These are phyloP conservation scores for Hymenochirus boettgeri DNA, from an alignment of 2,113 vertebrate genomes.

Conservation along the genomic window DNA sequence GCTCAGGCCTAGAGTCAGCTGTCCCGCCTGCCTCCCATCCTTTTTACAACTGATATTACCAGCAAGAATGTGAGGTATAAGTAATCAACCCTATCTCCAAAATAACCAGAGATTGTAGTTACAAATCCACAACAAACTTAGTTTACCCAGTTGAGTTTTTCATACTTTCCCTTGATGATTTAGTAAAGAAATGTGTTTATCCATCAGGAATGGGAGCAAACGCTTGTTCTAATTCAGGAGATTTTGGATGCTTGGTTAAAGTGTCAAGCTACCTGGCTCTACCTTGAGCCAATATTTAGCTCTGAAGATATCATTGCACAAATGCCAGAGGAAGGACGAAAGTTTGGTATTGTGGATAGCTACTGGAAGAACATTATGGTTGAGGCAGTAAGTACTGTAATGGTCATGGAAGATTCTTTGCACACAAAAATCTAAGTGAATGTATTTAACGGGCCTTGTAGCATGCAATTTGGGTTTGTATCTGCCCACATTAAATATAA, in stretches of 20 bases:
- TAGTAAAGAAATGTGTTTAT: background rate
- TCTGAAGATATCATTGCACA: slow-evolving; percentile 87
- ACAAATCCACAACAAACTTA: too few relatives aligned
- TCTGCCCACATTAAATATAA: too few relatives aligned
- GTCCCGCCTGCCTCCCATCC: too few relatives aligned
- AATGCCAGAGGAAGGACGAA: slow-evolving; percentile 88
- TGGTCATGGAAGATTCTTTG: background rate
- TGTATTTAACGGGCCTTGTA: background rate
- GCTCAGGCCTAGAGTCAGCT: too few relatives aligned
- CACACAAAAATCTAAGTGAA: background rate
- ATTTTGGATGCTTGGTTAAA: slow-evolving; percentile 80
- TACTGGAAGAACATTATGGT: slow-evolving; percentile 79
- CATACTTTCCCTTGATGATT: too few relatives aligned
- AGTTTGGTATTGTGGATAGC: slow-evolving; percentile 76
- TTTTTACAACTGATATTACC: too few relatives aligned
- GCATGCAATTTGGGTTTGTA: too few relatives aligned
- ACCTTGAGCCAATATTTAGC: slow-evolving; percentile 91
- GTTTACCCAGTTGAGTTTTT: too few relatives aligned
- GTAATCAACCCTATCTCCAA: too few relatives aligned
- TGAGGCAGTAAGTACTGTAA: slow-evolving; percentile 66
- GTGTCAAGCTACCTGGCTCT: slow-evolving; percentile 85
- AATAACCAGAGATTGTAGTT: too few relatives aligned
- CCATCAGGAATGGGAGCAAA: slow-evolving; percentile 79
- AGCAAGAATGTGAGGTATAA: too few relatives aligned
- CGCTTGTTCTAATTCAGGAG: slow-evolving; percentile 74